Evolutionary conservation across 2,888 invertebrate species (phyloP).

Genomic region (Hydroisotoma schaefferi): DNA sequence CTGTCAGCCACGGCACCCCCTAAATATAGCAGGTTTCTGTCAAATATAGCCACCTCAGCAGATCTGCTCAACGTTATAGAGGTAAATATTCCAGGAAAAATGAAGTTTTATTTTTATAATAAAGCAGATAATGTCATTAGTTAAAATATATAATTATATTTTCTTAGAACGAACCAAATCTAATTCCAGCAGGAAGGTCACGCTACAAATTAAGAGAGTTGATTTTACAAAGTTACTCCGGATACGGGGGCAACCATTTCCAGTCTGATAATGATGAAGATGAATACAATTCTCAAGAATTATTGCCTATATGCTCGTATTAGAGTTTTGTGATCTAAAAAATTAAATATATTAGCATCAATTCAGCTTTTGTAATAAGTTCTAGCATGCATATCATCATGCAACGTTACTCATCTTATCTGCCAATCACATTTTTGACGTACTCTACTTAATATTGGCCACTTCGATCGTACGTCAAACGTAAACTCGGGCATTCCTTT

Average conservation of each 20-base stretch:
- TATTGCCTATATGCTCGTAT: constrained; percentile 10
- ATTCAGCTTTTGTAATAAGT: too few species aligned
- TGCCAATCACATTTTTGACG: too few species aligned
- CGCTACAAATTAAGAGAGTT: constrained; percentile 15
- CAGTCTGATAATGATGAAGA: background rate
- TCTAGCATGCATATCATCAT: too few species aligned
- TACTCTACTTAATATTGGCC: too few species aligned
- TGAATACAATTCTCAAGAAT: background rate
- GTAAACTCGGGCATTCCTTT: too few species aligned
- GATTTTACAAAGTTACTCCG: constrained; percentile 12
- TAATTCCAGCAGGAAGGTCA: constrained; percentile 9
- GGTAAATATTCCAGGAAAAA: too few species aligned
- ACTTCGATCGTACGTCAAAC: too few species aligned
- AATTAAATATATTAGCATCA: too few species aligned
- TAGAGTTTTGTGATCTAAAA: background rate
- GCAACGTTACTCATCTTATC: too few species aligned
- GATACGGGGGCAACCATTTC: constrained; percentile 18
- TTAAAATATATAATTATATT: background rate
- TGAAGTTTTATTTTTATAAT: too few species aligned
- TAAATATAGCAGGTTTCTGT: constrained; percentile 18
- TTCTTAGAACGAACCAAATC: constrained; percentile 16
- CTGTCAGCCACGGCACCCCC: constrained; percentile 26
- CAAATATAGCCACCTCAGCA: constrained; percentile 28
- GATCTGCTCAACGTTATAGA: constrained; percentile 33
- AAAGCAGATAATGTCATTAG: background rate